A percentile compares a stretch with the other conserved stretches of the same genome.
These are phyloP conservation scores for Apis cerana DNA, from an alignment of 1,140 invertebrate species.

Conservation along the genomic window DNA sequence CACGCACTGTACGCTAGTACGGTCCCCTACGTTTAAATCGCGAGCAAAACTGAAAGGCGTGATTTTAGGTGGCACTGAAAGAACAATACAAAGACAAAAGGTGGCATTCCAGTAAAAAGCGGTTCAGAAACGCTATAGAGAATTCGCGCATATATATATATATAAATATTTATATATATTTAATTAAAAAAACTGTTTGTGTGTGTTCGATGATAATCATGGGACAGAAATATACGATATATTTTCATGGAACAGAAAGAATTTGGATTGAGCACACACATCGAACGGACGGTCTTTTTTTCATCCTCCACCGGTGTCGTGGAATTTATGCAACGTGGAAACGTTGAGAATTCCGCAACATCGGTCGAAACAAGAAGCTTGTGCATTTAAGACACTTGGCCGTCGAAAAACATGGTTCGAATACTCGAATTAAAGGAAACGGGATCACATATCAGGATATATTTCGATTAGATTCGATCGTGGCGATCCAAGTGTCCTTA, in stretches of 20 bases:
- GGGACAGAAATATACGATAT: background rate
- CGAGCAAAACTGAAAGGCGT: constrained; percentile 85
- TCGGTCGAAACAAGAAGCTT: constrained; percentile 5
- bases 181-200: background rate
- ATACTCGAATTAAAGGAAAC: too few relatives aligned
- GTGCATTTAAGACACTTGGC: constrained; percentile 35
- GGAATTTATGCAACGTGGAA: background rate
- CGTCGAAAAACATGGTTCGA: background rate
- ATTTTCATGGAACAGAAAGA: background rate
- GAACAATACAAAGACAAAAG: constrained; percentile 72
- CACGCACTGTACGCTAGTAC: constrained; percentile 86
- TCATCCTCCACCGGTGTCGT: constrained; percentile 32
- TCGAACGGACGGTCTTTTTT: constrained; percentile 34
- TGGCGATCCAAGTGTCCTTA: background rate
- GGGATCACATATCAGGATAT: too few relatives aligned
- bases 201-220: background rate
- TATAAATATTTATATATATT: background rate
- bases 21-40: constrained; percentile 84
- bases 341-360: background rate
- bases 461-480: background rate
- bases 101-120: constrained; percentile 67
- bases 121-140: constrained; percentile 57
- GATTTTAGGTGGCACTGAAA: constrained; percentile 85
- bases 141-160: constrained; percentile 31
- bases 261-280: constrained; percentile 8